Conservation (phyloP, 1,140 invertebrate species). For the Pomacea maculata region DNA sequence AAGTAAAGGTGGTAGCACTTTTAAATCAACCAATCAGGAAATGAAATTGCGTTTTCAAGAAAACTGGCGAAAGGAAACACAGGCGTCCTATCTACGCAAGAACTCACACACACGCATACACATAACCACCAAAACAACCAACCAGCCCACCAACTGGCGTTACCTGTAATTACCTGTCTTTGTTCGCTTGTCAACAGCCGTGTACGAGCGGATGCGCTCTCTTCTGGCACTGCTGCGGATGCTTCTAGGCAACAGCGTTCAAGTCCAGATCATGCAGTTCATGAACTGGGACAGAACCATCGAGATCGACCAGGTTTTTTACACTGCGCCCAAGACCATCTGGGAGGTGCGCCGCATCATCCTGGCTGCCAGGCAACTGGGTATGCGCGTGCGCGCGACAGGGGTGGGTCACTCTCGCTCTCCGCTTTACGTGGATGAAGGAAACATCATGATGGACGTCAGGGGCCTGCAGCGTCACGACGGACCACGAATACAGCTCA, state of each 20-base stretch:
- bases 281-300: constrained; percentile 42
- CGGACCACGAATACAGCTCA: constrained; percentile 37
- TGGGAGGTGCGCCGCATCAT: constrained; percentile 32
- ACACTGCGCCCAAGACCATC: constrained; percentile 31
- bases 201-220: constrained; percentile 20
- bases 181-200: constrained; percentile 8
- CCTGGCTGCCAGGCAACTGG: constrained; percentile 22
- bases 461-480: constrained; percentile 35
- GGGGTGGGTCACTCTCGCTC: constrained; percentile 36
- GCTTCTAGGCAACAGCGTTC: not conserved
- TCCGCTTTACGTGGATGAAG: constrained; percentile 43
- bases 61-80: not conserved
- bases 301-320: constrained; percentile 39
- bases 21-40: not conserved
- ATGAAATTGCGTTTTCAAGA: not conserved
- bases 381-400: constrained; percentile 32
- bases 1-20: not conserved
- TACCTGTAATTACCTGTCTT: not conserved
- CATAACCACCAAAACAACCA: not conserved
- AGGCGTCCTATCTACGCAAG: not conserved
- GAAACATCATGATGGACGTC: constrained; percentile 45
- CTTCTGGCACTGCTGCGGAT: constrained; percentile 24
- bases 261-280: constrained; percentile 31
- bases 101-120: too few species aligned
- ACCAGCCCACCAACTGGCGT: too few species aligned